Conservation (phyloP, 2,888 invertebrate genomes). For the Napeogenes sylphis region DNA sequence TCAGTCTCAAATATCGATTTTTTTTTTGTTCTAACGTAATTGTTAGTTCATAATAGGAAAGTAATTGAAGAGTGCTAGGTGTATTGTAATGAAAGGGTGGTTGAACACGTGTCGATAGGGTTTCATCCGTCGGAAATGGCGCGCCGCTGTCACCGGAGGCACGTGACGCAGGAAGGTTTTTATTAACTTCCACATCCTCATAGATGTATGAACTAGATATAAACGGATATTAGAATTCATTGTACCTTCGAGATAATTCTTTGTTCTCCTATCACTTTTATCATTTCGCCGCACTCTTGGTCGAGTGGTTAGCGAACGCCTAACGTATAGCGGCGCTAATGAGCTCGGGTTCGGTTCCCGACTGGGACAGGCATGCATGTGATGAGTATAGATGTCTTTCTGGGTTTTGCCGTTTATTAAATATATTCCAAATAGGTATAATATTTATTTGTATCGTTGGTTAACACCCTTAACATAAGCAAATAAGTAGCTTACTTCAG, state of each 20-base stretch:
- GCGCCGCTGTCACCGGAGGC: constrained; percentile 52
- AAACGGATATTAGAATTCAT: background rate
- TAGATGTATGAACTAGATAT: background rate
- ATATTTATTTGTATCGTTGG: no score
- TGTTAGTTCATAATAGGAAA: background rate
- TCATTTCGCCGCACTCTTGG: background rate
- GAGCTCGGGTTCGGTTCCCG: no score
- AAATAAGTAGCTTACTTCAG: no score
- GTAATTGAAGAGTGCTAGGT: constrained; percentile 18
- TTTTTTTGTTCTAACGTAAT: background rate
- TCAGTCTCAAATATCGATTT: no score
- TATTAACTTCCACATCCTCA: constrained; percentile 35
- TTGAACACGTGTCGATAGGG: constrained; percentile 44
- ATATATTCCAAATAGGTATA: no score
- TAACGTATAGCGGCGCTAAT: no score
- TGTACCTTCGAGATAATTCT: background rate
- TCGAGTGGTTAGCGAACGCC: no score
- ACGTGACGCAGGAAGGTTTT: constrained; percentile 59
- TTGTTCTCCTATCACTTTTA: background rate
- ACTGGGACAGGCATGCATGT: no score
- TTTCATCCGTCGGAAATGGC: constrained; percentile 64
- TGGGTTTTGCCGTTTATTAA: no score
- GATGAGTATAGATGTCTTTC: no score
- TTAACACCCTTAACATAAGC: no score
- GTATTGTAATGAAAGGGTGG: constrained; percentile 30